Conservation (phyloP, 2,113 vertebrate genomes). For the Paraplagusia blochii region DNA sequence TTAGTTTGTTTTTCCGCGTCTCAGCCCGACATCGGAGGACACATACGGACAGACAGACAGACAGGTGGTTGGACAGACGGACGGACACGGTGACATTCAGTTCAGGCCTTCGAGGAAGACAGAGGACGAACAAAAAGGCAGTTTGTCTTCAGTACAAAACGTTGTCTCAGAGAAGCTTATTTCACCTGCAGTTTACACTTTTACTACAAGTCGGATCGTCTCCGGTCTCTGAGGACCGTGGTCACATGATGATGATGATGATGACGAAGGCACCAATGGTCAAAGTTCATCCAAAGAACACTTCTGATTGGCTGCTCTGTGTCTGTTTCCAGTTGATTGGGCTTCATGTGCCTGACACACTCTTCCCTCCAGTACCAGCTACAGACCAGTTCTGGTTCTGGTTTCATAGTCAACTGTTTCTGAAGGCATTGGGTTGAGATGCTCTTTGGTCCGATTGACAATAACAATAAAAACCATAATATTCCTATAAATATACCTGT, state of each 20-base stretch:
- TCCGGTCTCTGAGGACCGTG: too few species aligned
- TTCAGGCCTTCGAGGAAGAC: slow-evolving; percentile 53
- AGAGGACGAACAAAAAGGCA: slow-evolving; percentile 70
- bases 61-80: background rate
- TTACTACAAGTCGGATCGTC: slow-evolving; percentile 13
- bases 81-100: slow-evolving; percentile 61
- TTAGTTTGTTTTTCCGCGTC: slow-evolving; percentile 70
- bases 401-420: slow-evolving; percentile 24
- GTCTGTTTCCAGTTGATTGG: slow-evolving; percentile 65
- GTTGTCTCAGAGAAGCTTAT: slow-evolving; percentile 79
- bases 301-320: slow-evolving; percentile 20
- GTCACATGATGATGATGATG: slow-evolving; percentile 26
- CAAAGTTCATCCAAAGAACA: slow-evolving; percentile 36
- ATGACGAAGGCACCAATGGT: slow-evolving; percentile 59
- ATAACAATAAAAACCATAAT: slow-evolving; percentile 14
- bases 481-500: slow-evolving; percentile 24
- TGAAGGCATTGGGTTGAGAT: slow-evolving; percentile 23
- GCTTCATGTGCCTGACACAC: slow-evolving; percentile 65
- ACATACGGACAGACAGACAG: slow-evolving; percentile 14
- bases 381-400: slow-evolving; percentile 62
- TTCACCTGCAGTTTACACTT: slow-evolving; percentile 57
- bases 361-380: slow-evolving; percentile 96
- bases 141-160: slow-evolving; percentile 79
- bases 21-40: slow-evolving; percentile 76
- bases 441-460: slow-evolving; percentile 18